Evolutionary conservation across 2,797 vertebrate genomes (phyloP).

Genomic region (Hylomyscus alleni): DNA sequence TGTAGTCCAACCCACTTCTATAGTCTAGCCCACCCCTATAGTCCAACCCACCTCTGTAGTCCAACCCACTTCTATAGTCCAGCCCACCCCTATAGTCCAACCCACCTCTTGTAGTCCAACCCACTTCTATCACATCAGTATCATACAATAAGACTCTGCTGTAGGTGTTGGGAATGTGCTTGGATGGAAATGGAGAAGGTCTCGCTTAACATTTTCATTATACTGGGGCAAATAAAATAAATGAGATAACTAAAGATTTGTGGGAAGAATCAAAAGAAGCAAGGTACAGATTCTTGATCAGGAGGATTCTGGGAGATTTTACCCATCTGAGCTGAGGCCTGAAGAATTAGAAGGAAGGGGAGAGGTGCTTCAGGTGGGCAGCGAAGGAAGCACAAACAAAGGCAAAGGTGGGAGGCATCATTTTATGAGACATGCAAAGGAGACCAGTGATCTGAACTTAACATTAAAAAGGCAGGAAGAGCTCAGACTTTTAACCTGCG

Average conservation of each 20-base stretch:
- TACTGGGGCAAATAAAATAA: neutral
- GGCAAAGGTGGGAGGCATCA: neutral
- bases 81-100: too few species aligned
- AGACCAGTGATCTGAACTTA: neutral
- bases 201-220: neutral
- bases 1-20: too few species aligned
- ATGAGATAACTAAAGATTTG: neutral
- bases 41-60: too few species aligned
- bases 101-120: neutral
- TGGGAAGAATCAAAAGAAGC: neutral
- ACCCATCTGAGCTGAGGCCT: neutral
- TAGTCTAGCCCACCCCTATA: too few species aligned
- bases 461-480: neutral
- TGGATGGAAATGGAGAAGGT: neutral
- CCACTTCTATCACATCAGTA: neutral
- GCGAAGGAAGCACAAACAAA: neutral
- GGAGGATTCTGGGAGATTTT: neutral
- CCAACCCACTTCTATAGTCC: too few species aligned
- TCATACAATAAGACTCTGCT: neutral
- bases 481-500: neutral
- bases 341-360: neutral
- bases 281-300: neutral
- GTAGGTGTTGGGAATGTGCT: neutral
- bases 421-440: neutral
- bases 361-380: neutral